Conservation (phyloP, 2,888 invertebrate species). For the Timema cristinae region DNA sequence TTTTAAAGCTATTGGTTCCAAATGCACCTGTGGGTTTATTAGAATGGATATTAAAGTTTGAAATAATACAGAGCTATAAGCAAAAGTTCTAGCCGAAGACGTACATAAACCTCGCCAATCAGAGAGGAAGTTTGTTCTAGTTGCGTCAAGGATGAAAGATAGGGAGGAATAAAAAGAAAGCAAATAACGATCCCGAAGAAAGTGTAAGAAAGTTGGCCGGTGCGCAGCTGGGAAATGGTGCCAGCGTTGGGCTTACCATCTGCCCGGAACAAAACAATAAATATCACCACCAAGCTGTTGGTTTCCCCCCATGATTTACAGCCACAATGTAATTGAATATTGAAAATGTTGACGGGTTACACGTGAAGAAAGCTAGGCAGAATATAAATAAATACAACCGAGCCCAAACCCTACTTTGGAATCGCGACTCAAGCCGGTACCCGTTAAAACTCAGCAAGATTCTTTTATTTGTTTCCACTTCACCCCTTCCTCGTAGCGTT, state of each 20-base stretch:
- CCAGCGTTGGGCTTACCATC: conserved; percentile 24
- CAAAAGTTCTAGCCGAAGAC: background rate
- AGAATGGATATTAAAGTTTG: no score
- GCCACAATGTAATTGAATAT: conserved; percentile 31
- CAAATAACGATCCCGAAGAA: background rate
- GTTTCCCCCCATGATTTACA: conserved; percentile 26
- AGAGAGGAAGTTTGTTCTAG: no score
- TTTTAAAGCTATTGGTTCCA: no score
- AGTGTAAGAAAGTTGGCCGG: no score
- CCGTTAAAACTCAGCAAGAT: background rate
- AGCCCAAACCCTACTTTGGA: no score
- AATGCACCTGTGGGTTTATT: no score
- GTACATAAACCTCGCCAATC: background rate
- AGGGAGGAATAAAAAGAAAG: background rate
- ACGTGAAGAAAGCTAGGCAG: background rate
- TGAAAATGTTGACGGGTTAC: conserved; percentile 30
- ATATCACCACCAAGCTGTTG: conserved; percentile 21
- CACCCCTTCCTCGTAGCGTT: background rate
- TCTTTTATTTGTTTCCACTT: conserved; percentile 15
- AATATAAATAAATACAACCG: conserved; percentile 4
- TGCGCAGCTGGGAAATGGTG: conserved; percentile 13
- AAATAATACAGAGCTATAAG: background rate
- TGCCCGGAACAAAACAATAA: conserved; percentile 26
- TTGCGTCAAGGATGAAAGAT: background rate
- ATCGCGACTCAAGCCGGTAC: no score